Base-by-base conservation (phyloP, 1,140 invertebrate genomes). In the Leguminivora glycinivorella region DNA sequence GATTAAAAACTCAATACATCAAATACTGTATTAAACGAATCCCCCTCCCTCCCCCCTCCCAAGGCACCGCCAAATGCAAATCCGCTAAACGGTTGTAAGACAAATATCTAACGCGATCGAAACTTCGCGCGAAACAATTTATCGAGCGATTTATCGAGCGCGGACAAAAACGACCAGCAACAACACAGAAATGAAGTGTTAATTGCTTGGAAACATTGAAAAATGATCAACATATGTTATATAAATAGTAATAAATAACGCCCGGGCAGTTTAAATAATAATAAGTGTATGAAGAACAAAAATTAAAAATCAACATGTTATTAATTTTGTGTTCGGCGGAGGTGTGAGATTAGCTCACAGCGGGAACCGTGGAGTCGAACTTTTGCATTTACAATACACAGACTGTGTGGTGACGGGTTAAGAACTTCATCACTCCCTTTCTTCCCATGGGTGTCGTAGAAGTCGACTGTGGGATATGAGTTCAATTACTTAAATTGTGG, bases 211-310 rank as follows among this genome's bases (percentile, higher is more conserved):
- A 87, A 83, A 89, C 89, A 90, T 91, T 91, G 89, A 91, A 88
- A 87, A 90, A 91, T 91, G 87, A 88, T 91, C 88, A 89, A 87
- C 89, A 90, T 91, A 90, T 85, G 84, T 87, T 91, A 91, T 90
- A 91, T 91, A 91, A 91, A 91, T 91, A 91, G 83, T 88, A 82
- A 91, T 90, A 91, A 91, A 90, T 91, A 89, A 87, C 84, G 77
- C 72, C 79, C 86, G 85, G 84, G 89, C 85, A 89, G 87, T 89
- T 90, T 91, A 91, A 91, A 89, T 90, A 91, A 91, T 91, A 91
- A 91, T 89, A 91, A 91, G 85, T 89, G 84, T 84, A 88, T 84
- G 84, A 84, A 83, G 84, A 89, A 87, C 81, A 87, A 85, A 89
- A 88, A 85, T 87, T 90, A 90, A 91, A 90, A 91, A 89, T 85